Evolutionary conservation across 1,140 invertebrate genomes (phyloP).

Genomic region (Caenorhabditis inopinata): DNA sequence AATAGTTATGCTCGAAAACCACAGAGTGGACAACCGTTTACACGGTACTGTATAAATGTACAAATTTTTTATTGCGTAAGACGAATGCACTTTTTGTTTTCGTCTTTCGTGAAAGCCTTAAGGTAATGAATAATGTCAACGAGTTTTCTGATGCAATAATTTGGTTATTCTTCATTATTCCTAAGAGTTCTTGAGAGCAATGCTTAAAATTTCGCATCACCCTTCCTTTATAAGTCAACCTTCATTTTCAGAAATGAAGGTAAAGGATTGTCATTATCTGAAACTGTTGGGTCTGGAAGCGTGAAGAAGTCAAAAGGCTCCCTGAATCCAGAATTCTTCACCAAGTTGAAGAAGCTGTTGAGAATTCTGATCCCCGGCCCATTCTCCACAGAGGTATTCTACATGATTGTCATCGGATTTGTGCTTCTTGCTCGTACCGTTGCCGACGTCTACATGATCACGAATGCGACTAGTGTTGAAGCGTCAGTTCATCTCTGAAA

Average conservation of each 20-base stretch:
- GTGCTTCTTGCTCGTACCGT: slow-evolving; percentile 82
- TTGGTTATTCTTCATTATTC: no score
- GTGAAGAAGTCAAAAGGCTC: slow-evolving; percentile 75
- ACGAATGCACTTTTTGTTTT: no score
- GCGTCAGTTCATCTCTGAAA: slow-evolving; percentile 71
- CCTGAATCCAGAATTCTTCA: slow-evolving; percentile 81
- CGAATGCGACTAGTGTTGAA: slow-evolving; percentile 86
- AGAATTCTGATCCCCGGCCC: slow-evolving; percentile 80
- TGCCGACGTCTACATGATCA: slow-evolving; percentile 94
- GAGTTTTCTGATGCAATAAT: no score
- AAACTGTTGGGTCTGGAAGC: slow-evolving; percentile 44
- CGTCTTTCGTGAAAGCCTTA: no score
- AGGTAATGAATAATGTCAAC: no score
- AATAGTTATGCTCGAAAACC: no score
- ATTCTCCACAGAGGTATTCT: slow-evolving; percentile 72
- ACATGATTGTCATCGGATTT: slow-evolving; percentile 78
- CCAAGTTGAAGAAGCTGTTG: slow-evolving; percentile 77
- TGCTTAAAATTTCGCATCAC: no score
- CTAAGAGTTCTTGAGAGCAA: no score
- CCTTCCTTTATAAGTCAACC: no score
- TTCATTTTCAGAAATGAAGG: slow-evolving; percentile 1
- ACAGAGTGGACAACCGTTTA: no score
- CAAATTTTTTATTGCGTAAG: no score
- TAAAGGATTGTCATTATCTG: neutral
- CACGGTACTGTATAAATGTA: no score